Evolutionary conservation across 2,888 invertebrate genomes (phyloP).

Genomic region (Cynaeus angustus): DNA sequence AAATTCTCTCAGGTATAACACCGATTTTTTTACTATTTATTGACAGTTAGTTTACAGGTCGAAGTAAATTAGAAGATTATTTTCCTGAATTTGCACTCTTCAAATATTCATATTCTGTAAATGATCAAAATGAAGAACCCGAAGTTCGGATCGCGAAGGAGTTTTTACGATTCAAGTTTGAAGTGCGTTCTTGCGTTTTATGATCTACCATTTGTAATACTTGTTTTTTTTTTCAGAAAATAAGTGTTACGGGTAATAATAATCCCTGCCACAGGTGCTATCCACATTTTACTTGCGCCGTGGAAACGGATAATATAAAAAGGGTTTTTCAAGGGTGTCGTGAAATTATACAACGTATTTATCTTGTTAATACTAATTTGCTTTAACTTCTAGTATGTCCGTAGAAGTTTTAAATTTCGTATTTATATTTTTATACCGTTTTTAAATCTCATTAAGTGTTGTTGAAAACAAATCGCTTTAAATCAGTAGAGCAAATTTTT

Average conservation of each 20-base stretch:
- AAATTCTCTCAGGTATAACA: constrained; percentile 86
- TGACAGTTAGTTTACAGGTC: constrained; percentile 76
- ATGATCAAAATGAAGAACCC: constrained; percentile 78
- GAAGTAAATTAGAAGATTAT: constrained; percentile 97
- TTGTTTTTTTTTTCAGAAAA: constrained; percentile 39
- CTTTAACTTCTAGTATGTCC: constrained; percentile 20
- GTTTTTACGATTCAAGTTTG: constrained; percentile 80
- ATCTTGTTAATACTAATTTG: constrained; percentile 52
- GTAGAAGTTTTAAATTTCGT: neutral
- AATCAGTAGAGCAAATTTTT: neutral
- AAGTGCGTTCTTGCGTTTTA: constrained; percentile 21
- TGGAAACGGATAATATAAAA: constrained; percentile 90
- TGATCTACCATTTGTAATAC: neutral
- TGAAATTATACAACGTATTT: constrained; percentile 51
- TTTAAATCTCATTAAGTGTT: neutral
- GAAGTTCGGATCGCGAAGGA: constrained; percentile 98
- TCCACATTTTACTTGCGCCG: constrained; percentile 99
- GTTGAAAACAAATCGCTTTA: neutral
- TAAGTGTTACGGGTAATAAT: constrained; percentile 13
- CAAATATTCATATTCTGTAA: constrained; percentile 78
- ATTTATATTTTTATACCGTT: constrained; percentile 1
- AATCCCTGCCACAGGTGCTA: constrained; percentile 92
- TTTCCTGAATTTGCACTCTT: constrained; percentile 89
- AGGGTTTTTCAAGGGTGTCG: constrained; percentile 55
- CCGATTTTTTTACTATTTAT: neutral